These are phyloP conservation scores for Dendrocopos noguchii DNA, from an alignment of 2,113 vertebrate species.

Conservation along the genomic window DNA sequence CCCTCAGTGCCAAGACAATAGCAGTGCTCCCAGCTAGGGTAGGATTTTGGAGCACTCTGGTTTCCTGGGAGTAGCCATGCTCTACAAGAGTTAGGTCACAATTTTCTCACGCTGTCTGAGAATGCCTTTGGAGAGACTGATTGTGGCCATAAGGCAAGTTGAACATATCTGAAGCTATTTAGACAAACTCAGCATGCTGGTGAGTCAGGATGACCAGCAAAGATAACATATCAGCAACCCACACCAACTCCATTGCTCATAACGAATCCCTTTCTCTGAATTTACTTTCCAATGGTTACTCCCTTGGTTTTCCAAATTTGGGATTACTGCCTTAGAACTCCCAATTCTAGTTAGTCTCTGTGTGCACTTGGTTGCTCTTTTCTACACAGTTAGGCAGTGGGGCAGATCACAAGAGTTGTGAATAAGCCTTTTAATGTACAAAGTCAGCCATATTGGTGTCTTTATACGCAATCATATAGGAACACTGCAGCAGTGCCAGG, in stretches of 20 bases:
- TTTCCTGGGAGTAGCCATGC: background rate
- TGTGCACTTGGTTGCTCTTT: background rate
- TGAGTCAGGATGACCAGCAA: constrained; percentile 7
- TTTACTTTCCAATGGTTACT: constrained; percentile 15
- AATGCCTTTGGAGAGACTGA: background rate
- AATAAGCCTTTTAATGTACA: background rate
- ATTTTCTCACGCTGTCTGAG: constrained; percentile 52
- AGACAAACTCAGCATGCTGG: constrained; percentile 12
- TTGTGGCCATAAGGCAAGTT: background rate
- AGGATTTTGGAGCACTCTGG: background rate
- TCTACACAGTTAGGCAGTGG: fast-evolving
- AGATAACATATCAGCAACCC: background rate
- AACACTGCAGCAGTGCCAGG: background rate
- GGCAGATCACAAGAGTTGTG: background rate
- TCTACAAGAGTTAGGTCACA: constrained; percentile 5
- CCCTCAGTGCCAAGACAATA: constrained; percentile 44
- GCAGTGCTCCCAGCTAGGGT: background rate
- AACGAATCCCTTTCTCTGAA: constrained; percentile 18
- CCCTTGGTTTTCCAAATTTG: background rate
- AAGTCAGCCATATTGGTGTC: background rate
- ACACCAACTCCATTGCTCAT: background rate
- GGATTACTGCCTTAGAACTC: background rate
- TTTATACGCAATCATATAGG: background rate
- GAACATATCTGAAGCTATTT: background rate
- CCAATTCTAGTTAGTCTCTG: background rate